Evolutionary conservation across 2,113 vertebrate species (phyloP), one percentile per base, ranked within the genome.

Genomic region (Prietella phreatophila): DNA sequence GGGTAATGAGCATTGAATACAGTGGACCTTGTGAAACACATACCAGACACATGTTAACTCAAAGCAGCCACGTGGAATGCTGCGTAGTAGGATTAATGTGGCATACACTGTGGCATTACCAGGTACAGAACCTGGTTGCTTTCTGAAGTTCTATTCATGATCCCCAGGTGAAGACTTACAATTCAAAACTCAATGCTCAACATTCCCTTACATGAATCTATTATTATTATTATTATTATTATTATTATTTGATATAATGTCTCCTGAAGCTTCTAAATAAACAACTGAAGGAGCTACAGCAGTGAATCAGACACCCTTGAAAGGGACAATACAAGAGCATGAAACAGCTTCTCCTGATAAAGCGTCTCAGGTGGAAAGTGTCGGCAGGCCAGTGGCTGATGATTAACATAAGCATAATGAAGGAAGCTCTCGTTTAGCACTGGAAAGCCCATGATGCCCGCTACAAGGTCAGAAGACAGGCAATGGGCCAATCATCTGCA

Each of bases 401-500:
- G 91, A 91, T 91, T 88, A 90, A 90, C 87, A 91, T 85, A 61
- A 47, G 90, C 55, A 86, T 90, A 93, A 92, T 94, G 90, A 94
- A 93, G 89, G 88, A 84, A 90, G 90, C 92, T 93, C 92, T 94
- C 92, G 89, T 90, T 91, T 92, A 92, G 94, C 89, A 93, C 90
- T 89, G 89, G 88, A 92, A 90, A 89, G 92, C 87, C 85, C 85
- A 82, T 79, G 84, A 80, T 91, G 89, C 91, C 92, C 87, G 78
- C 92, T 82, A 85, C 93, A 94, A 94, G 93, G 94, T 95, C 94
- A 93, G 81, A 69, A 88, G 4, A 85, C 84, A 93, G 94, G 94
- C 93, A 91, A 87, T 0, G 82, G 33, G 92, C 93, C 94, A 93
- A 89, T 88, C 83, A n/a, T 78, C 78, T 55, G 50, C 69, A 82